These are phyloP conservation scores for Enteromius viviparus DNA, from an alignment of 2,797 vertebrate species.

Conservation along the genomic window DNA sequence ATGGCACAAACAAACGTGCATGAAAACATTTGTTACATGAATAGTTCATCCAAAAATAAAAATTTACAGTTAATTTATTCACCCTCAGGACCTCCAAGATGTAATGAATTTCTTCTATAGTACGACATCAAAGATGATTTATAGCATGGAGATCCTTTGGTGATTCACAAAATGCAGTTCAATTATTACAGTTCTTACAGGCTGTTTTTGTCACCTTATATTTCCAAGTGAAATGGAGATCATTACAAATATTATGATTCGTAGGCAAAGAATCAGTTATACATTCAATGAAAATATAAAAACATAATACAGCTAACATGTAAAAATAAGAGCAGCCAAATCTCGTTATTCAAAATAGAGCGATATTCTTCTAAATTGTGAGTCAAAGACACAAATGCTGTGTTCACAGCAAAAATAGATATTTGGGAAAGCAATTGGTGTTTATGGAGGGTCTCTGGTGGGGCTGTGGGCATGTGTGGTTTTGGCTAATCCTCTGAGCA, in stretches of 20 bases:
- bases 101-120: not conserved
- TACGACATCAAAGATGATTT: not conserved
- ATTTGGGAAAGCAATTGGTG: slow-evolving; percentile 19
- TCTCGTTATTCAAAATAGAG: not conserved
- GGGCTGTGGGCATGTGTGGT: slow-evolving; percentile 38
- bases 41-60: not conserved
- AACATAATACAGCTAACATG: not conserved
- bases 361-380: not conserved
- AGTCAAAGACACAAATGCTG: not conserved
- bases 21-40: not conserved
- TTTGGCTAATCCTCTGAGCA: slow-evolving; percentile 56
- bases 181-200: not conserved
- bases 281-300: not conserved
- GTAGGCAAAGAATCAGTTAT: not conserved
- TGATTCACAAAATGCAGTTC: not conserved
- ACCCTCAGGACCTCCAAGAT: not conserved
- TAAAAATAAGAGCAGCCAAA: not conserved
- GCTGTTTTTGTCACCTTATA: not conserved
- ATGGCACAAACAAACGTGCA: not conserved
- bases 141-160: not conserved
- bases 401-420: not conserved
- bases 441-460: slow-evolving; percentile 35
- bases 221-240: not conserved
- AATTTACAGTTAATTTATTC: not conserved
- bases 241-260: not conserved